phyloP scores from a whole-genome alignment of 2,888 invertebrate species.

The Drosophila meridiana region DNA sequence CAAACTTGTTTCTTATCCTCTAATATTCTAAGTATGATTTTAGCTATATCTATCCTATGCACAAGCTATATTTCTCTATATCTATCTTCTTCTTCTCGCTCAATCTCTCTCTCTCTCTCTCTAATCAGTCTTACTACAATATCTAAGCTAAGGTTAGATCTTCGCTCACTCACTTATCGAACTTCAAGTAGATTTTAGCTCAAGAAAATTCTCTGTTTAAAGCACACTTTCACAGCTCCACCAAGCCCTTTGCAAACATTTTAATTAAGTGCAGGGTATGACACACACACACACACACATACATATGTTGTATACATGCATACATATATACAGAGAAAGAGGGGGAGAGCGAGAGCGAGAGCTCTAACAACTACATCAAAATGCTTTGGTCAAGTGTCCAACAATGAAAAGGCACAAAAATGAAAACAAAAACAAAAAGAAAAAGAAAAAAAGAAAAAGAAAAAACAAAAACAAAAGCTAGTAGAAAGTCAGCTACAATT shows the following conservation, averaged over 20 bases:
- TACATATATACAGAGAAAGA: background rate
- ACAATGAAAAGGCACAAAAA: slow-evolving; percentile 66
- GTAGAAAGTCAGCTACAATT: slow-evolving; percentile 37
- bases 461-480: slow-evolving; percentile 8
- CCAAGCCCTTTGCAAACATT: background rate
- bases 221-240: background rate
- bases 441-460: background rate
- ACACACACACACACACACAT: background rate
- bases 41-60: background rate
- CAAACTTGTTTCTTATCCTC: background rate
- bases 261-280: slow-evolving; percentile 1
- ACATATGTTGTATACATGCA: background rate
- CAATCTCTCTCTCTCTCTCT: background rate
- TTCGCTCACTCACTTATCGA: background rate
- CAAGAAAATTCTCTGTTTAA: background rate
- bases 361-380: slow-evolving; percentile 41
- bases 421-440: slow-evolving; percentile 6
- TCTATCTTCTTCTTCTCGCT: background rate
- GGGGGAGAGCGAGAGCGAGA: background rate
- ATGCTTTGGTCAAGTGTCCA: slow-evolving; percentile 65
- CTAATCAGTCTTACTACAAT: too few species aligned
- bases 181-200: background rate
- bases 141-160: too few species aligned
- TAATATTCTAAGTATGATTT: background rate
- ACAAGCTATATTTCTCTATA: background rate